Base-by-base conservation (phyloP, 2,888 invertebrate species). In the Tachystola acroxantha region DNA sequence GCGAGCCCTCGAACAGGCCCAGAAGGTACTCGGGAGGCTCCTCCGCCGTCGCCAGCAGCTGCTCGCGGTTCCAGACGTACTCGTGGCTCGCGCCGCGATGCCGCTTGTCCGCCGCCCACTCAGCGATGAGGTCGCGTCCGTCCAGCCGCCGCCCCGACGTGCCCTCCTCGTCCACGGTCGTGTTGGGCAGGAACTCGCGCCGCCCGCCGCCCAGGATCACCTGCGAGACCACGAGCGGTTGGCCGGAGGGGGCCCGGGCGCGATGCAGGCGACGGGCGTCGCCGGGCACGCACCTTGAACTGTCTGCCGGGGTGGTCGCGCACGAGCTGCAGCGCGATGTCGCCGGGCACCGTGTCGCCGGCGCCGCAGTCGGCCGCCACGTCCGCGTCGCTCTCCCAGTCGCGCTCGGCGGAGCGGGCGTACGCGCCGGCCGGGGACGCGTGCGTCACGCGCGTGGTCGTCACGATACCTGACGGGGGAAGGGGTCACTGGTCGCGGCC, bases 381-480 rank as follows among this genome's bases (percentile, higher is more conserved):
- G 36, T 84, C 64, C 10, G 60, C 82, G 66, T 94, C 93, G 53
- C 82, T 89, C 75, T 94, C 94, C 93, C 93, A 94, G 58, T 92
- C 86, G 26, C 94, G 88, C 46, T 91, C 74, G 0, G 93, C 90
- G 0, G 87, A 75, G 60, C 91, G 22, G 3, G 39, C 20, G 19
- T 14, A 39, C 0, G 88, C 76, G 1, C 91, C 92, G 0, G 91
- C 90, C 0, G 94, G 94, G 0, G 93, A 93, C 3, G 94, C 95
- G 66, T 94, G 93, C 0, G 94, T 94, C 1, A 95, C 89, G 37
- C 94, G 86, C 0, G 93, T 92, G 2, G 92, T 93, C 7, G 95
- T 95, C 14, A 94, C 94, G 9, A 92, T 68, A 1, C 92, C 91
- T 72, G 57, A n/a, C n/a, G n/a, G n/a, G n/a, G n/a, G n/a, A n/a